Base-by-base conservation (phyloP, 2,888 invertebrate species). In the Itoplectis maculator region DNA sequence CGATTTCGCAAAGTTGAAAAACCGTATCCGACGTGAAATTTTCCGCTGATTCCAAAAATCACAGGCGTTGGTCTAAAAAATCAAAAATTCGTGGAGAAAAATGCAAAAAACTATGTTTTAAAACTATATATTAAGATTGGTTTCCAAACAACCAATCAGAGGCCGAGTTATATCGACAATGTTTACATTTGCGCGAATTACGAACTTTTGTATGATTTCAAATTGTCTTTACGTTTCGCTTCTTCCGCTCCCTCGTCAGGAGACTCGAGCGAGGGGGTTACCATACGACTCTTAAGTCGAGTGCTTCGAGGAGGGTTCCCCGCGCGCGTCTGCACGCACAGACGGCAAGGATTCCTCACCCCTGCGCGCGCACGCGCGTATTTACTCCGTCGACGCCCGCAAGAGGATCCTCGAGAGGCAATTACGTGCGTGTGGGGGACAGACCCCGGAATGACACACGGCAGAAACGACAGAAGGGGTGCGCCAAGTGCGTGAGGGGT, bases 201-300 rank as follows among this genome's bases (percentile, higher is more conserved):
- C n/a, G n/a, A n/a, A n/a, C n/a, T n/a, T n/a, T n/a, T n/a, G n/a
- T n/a, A n/a, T n/a, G n/a, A n/a, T 51, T 37, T 35, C 11, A 47
- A 13, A 13, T 15, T 35, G 23, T 63, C 54, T 59, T 69, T 20
- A 47, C 9, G 76, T 69, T 54, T 72, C 37, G 54, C 23, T 79
- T 72, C 47, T 42, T 84, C 84, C 83, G 75, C 15, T 87, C 85
- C 84, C 65, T 70, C 83, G 54, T 73, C 84, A 79, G 80, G 65
- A 77, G 79, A 75, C 79, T 59, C 76, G 81, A 63, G 29, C 80
- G 65, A 66, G 79, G 74, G 81, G 84, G 83, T 83, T 13, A 66
- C 15, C 49, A 85, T 85, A 76, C 79, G 81, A 85, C 86, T 85
- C 86, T 86, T 83, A 86, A 88, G 87, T 84, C 85, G 56, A 78